Evolutionary conservation across 2,888 invertebrate genomes (phyloP), one percentile per base, ranked within the genome.

Genomic region (Andricus quercusramuli): DNA sequence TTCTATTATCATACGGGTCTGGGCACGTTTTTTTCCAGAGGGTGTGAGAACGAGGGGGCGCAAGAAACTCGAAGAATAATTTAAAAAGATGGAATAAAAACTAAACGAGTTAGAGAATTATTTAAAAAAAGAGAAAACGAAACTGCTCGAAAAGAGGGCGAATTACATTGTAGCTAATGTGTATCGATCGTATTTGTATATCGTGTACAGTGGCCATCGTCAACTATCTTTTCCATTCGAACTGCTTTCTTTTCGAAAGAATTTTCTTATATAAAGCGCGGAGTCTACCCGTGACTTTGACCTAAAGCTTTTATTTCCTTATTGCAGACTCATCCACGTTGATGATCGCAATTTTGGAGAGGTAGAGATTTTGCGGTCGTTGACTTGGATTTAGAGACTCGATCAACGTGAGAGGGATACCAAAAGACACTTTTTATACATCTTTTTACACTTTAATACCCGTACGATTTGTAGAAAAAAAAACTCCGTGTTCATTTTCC

Each of bases 151-250:
- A 74, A 56, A n/a, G 20, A 22, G 32, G 56, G 74, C 74, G 37
- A 74, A 56, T 74, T 74, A 20, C 29, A 74, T 32, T 74, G 51
- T 74, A 74, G 74, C 32, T 74, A 56, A 80, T 78, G 67, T 85
- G 80, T 79, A 83, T 82, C 79, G 80, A 83, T 87, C 87, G 83
- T 86, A 89, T 83, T 88, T 89, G 88, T 90, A 90, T 89, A 88
- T 89, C 89, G 86, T 90, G 89, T 90, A 90, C 89, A 90, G 88
- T 85, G 80, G 87, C 86, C 86, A 85, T 85, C 81, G 85, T 85
- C 85, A 80, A 84, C 44, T 32, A 70, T 80, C 1, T 85, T 83
- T 76, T 84, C 80, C 64, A 64, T 64, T 64, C 6, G 29, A 25
- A 29, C 64, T 17, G 29, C 29, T 2, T 64, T 64, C 22, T 64